These are phyloP conservation scores for Montipora cactus DNA, from an alignment of 64 coral and sea anemone species.

Conservation along the genomic window DNA sequence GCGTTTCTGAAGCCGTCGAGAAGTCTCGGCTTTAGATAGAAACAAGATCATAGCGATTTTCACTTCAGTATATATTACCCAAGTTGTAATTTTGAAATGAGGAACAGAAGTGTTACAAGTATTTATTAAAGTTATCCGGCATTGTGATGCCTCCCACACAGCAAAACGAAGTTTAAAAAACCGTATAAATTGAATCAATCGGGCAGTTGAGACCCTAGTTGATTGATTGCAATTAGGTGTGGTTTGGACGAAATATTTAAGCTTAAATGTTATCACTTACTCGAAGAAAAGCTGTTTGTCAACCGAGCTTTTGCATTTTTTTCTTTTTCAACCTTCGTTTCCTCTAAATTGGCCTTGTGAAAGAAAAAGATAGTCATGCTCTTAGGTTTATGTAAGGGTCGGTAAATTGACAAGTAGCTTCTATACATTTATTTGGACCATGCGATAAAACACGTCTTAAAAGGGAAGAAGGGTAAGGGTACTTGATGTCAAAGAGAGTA, in stretches of 20 bases:
- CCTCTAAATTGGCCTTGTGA: background rate
- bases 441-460: conserved; percentile 33
- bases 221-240: background rate
- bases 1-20: background rate
- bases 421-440: background rate
- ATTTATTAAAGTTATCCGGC: background rate
- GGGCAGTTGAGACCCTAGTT: background rate
- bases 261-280: background rate
- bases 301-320: background rate
- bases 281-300: background rate
- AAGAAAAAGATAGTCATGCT: background rate
- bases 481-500: conserved; percentile 10
- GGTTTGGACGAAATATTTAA: background rate
- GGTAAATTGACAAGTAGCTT: background rate
- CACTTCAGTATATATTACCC: too few species aligned
- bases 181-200: background rate
- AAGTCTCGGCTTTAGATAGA: conserved; percentile 2
- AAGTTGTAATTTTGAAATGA: background rate
- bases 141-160: background rate
- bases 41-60: background rate
- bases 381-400: background rate
- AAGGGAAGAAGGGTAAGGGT: background rate
- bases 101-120: background rate
- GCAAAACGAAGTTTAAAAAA: background rate
- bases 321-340: background rate